Percentiles rank a stretch among this genome's conserved stretches.
These are phyloP conservation scores for Malurus melanocephalus DNA, from an alignment of 2,113 vertebrate genomes.

Conservation along the genomic window DNA sequence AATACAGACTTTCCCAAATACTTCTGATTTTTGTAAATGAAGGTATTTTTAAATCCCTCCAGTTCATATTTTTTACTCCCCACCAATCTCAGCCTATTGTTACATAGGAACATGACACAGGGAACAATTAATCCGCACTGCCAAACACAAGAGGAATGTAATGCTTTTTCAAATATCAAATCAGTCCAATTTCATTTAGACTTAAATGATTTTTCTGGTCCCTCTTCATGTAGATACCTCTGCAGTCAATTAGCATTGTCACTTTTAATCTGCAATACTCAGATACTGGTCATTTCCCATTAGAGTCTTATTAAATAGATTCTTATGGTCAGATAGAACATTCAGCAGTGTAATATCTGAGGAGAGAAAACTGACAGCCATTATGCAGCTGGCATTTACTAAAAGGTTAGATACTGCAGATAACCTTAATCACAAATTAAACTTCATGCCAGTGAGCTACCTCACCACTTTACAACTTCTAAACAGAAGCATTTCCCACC, in stretches of 20 bases:
- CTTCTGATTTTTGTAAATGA: not conserved
- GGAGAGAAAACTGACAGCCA: slow-evolving; percentile 81
- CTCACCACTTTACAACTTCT: slow-evolving; percentile 14
- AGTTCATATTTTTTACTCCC: not conserved
- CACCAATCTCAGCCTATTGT: not conserved
- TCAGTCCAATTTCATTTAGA: slow-evolving; percentile 93
- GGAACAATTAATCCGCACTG: slow-evolving; percentile 71
- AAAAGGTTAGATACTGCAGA: slow-evolving; percentile 84
- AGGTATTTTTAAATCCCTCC: not conserved
- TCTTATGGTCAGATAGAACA: slow-evolving; percentile 82
- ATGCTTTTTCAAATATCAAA: slow-evolving; percentile 82
- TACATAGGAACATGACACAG: slow-evolving; percentile 41
- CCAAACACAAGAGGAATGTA: slow-evolving; percentile 66
- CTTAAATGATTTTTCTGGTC: slow-evolving; percentile 91
- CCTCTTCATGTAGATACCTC: slow-evolving; percentile 86
- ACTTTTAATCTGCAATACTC: slow-evolving; percentile 91
- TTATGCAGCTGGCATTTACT: slow-evolving; percentile 93
- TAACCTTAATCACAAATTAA: slow-evolving; percentile 89
- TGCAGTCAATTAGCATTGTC: slow-evolving; percentile 94
- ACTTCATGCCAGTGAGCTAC: slow-evolving; percentile 76
- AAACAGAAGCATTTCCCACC: not conserved
- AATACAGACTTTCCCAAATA: not conserved
- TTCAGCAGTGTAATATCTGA: slow-evolving; percentile 76
- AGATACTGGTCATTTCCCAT: slow-evolving; percentile 92
- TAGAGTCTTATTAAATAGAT: slow-evolving; percentile 87